phyloP scores from a whole-genome alignment of 2,888 invertebrate species.

The Syrphus vitripennis region DNA sequence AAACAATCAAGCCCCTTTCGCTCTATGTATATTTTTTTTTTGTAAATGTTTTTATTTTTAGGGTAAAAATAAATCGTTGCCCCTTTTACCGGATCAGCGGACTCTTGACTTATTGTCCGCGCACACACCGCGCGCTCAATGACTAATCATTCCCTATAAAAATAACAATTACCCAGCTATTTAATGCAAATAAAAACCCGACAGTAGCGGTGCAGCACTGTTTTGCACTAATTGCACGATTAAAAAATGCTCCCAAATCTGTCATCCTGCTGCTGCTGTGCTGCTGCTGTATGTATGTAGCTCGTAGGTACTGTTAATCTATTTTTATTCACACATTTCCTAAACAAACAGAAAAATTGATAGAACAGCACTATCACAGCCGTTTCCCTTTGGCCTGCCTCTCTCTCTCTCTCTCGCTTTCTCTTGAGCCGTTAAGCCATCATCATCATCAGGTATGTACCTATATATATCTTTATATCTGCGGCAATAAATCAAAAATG shows the following conservation, averaged over 20 bases:
- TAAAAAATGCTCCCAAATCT: constrained; percentile 70
- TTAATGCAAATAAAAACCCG: constrained; percentile 52
- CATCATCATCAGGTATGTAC: constrained; percentile 1
- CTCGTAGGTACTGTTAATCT: constrained; percentile 18
- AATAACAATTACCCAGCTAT: constrained; percentile 69
- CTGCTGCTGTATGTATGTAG: no score
- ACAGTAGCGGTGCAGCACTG: constrained; percentile 58
- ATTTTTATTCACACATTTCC: constrained; percentile 56
- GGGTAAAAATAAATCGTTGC: constrained; percentile 53
- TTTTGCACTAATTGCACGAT: constrained; percentile 64
- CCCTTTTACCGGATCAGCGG: constrained; percentile 41
- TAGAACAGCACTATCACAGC: constrained; percentile 15
- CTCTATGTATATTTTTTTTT: not conserved
- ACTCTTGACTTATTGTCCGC: constrained; percentile 55
- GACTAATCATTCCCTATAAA: constrained; percentile 63
- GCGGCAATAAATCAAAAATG: constrained; percentile 56
- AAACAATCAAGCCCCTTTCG: constrained; percentile 40
- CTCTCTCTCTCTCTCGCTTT: no score
- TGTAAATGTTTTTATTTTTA: not conserved
- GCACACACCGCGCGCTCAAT: constrained; percentile 15
- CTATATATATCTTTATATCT: constrained; percentile 4
- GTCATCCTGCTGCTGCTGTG: constrained; percentile 52
- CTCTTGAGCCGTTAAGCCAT: not conserved
- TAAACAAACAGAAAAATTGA: constrained; percentile 39
- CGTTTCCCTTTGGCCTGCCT: not conserved